Conservation (phyloP, 1,140 invertebrate genomes). For the Contarinia nasturtii region DNA sequence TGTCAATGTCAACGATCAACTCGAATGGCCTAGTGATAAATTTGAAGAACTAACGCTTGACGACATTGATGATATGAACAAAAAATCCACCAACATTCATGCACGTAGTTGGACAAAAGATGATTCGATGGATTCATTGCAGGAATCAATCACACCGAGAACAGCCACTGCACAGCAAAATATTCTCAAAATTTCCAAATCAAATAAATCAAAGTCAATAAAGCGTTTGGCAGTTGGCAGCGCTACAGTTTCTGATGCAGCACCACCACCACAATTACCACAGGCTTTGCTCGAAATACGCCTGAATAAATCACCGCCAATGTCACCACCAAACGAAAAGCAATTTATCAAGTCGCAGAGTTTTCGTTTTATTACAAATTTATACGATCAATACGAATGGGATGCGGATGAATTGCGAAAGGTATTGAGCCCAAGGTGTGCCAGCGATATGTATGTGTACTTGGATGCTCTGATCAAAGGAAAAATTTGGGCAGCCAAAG, state of each 20-base stretch:
- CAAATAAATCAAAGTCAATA: constrained; percentile 13
- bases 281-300: constrained; percentile 10
- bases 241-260: constrained; percentile 12
- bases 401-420: constrained; percentile 16
- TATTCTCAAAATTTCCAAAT: constrained; percentile 15
- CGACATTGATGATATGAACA: neutral
- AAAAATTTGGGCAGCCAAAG: constrained; percentile 19
- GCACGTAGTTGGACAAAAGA: neutral
- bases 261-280: constrained; percentile 16
- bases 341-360: constrained; percentile 7
- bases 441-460: constrained; percentile 19
- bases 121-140: no score
- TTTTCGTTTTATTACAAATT: constrained; percentile 20
- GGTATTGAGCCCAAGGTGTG: constrained; percentile 15
- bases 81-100: neutral
- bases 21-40: constrained; percentile 6
- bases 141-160: neutral
- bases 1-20: no score
- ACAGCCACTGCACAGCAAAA: constrained; percentile 1
- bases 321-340: constrained; percentile 10
- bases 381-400: constrained; percentile 22
- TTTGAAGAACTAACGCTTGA: constrained; percentile 4
- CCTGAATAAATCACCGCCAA: constrained; percentile 8
- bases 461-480: constrained; percentile 17
- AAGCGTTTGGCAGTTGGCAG: constrained; percentile 14